Evolutionary conservation across 2,888 invertebrate genomes (phyloP).

Genomic region (Scaeva pyrastri): DNA sequence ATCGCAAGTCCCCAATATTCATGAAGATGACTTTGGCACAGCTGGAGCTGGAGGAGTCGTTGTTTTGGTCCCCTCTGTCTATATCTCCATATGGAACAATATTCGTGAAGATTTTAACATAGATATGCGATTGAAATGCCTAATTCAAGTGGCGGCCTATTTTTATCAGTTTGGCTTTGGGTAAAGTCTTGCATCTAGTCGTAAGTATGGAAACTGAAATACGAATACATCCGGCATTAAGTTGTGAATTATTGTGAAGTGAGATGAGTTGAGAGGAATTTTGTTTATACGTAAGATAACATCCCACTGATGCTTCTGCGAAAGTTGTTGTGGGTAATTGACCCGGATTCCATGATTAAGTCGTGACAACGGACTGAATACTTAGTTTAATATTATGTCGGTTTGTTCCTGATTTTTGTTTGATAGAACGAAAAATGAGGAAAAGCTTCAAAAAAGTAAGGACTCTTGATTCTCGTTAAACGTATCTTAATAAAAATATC

Average conservation of each 20-base stretch:
- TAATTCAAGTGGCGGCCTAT: slow-evolving; percentile 65
- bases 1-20: slow-evolving; percentile 47
- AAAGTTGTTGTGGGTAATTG: slow-evolving; percentile 36
- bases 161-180: slow-evolving; percentile 1
- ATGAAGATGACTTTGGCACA: slow-evolving; percentile 61
- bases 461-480: too few relatives aligned
- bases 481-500: too few relatives aligned
- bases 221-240: slow-evolving; percentile 47
- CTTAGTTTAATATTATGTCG: neutral
- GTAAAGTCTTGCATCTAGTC: neutral
- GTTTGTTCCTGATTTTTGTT: neutral
- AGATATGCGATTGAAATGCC: slow-evolving; percentile 69
- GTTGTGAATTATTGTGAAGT: slow-evolving; percentile 39
- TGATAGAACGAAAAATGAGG: neutral
- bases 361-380: slow-evolving; percentile 6
- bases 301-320: slow-evolving; percentile 26
- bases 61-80: slow-evolving; percentile 10
- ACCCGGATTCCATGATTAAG: slow-evolving; percentile 32
- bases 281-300: neutral
- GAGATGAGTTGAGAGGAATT: slow-evolving; percentile 3
- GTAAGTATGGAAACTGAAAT: too few relatives aligned
- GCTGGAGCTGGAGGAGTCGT: slow-evolving; percentile 54
- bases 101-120: slow-evolving; percentile 74
- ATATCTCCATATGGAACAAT: neutral
- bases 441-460: neutral